Conservation (phyloP, 2,888 invertebrate genomes). For the Molanna angustata region DNA sequence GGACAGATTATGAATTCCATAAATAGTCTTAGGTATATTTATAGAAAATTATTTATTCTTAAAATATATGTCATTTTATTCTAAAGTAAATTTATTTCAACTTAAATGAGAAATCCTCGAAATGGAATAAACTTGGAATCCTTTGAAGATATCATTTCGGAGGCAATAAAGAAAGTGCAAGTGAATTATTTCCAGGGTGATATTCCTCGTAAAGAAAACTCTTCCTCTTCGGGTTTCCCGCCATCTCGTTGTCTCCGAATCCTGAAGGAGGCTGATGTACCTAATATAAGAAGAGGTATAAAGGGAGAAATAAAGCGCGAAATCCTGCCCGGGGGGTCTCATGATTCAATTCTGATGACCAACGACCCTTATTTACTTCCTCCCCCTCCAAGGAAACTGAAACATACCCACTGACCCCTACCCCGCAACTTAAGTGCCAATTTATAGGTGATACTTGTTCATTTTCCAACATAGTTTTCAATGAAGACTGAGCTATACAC, state of each 20-base stretch:
- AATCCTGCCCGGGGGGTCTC: slow-evolving; percentile 31
- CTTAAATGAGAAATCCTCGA: too few relatives aligned
- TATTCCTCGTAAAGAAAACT: too few relatives aligned
- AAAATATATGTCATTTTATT: too few relatives aligned
- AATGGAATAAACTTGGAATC: too few relatives aligned
- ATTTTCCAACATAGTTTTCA: too few relatives aligned
- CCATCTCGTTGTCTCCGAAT: slow-evolving; percentile 21
- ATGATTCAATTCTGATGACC: slow-evolving; percentile 34
- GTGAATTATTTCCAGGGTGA: background rate
- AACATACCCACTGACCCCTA: slow-evolving; percentile 20
- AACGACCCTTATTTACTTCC: slow-evolving; percentile 33
- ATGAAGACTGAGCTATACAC: too few relatives aligned
- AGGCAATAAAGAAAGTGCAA: slow-evolving; percentile 16
- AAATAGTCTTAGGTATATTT: too few relatives aligned
- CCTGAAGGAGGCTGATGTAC: slow-evolving; percentile 7
- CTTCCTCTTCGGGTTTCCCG: too few relatives aligned
- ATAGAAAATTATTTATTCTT: too few relatives aligned
- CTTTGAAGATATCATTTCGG: background rate
- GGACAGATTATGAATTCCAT: too few relatives aligned
- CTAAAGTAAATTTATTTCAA: too few relatives aligned
- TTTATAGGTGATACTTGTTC: too few relatives aligned
- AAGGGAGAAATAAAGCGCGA: slow-evolving; percentile 33
- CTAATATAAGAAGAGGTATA: slow-evolving; percentile 32
- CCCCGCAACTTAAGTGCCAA: slow-evolving; percentile 20
- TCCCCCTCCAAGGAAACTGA: slow-evolving; percentile 12